These are phyloP conservation scores for Baccha elongata DNA, from an alignment of 2,888 invertebrate genomes.

Conservation along the genomic window DNA sequence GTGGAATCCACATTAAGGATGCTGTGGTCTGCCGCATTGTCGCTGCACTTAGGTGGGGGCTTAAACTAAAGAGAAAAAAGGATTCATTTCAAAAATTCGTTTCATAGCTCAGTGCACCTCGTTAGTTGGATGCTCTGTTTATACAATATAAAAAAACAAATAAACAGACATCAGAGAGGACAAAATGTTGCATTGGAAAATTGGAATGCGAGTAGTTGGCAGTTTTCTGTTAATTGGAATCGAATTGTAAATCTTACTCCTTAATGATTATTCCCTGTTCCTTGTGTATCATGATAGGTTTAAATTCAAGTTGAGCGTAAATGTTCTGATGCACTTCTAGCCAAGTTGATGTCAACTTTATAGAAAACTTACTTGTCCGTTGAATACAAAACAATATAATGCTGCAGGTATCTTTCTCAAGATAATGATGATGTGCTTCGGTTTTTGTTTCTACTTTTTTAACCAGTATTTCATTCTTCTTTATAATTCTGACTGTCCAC, in stretches of 20 bases:
- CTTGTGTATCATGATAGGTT: constrained; percentile 14
- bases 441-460: constrained; percentile 50
- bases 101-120: constrained; percentile 72
- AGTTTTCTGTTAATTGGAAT: constrained; percentile 73
- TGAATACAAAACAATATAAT: constrained; percentile 21
- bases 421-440: constrained; percentile 25
- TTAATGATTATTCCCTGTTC: constrained; percentile 64
- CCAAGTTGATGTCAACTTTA: constrained; percentile 53
- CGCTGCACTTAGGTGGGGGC: constrained; percentile 14
- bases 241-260: constrained; percentile 70
- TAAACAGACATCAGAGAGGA: constrained; percentile 41
- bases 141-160: constrained; percentile 6
- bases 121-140: constrained; percentile 46
- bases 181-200: constrained; percentile 57
- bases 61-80: constrained; percentile 60
- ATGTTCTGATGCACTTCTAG: constrained; percentile 40
- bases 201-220: constrained; percentile 67
- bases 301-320: constrained; percentile 24
- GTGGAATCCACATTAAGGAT: constrained; percentile 72
- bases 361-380: constrained; percentile 60
- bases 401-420: constrained; percentile 19
- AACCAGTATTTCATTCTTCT: constrained; percentile 48
- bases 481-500: constrained; percentile 25
- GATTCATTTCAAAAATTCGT: constrained; percentile 72
- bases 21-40: constrained; percentile 12